Base-by-base conservation (phyloP, 2,113 vertebrate genomes). In the Tragelaphus buxtoni region DNA sequence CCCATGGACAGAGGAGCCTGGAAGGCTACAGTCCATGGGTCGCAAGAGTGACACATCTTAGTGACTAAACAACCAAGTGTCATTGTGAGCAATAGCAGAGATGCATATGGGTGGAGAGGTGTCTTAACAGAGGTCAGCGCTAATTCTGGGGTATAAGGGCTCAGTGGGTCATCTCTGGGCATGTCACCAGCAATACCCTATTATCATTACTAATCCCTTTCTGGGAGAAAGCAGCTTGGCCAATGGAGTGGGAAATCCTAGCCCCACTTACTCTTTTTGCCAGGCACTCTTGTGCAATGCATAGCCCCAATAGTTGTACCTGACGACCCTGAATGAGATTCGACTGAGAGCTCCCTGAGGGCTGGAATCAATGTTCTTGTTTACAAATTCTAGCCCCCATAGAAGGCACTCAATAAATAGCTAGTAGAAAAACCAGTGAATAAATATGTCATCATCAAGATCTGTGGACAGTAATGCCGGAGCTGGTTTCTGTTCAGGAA, bases 341-440 rank as follows among this genome's bases (percentile, higher is more conserved):
- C 72, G 12, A 42, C 53, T 12, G 24, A 76, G 77, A 60, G 5
- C 65, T 76, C 49, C 22, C n/a, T 47, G 49, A 87, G 74, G 35
- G 47, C 55, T 55, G 47, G 88, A 61, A 98, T 35, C 85, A 90
- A 53, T 9, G 51, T 56, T 81, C 56, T 49, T 42, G 28, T 30
- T 56, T 80, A 84, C 26, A 20, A 39, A 17, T 58, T 60, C 92
- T 51, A 65, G 42, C 4, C 24, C 72, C 45, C 32, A 30, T 42
- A 11, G 60, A 88, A 96, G 39, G 26, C 28, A 80, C 53, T 81
- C 96, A 95, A 93, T 97, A 98, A 97, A 97, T 96, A 98, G 16
- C 45, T 39, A 45, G 20, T 13, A 49, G 61, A 91, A 82, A 45
- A 72, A 49, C 35, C 58, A 80, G 94, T 24, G 56, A 97, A 97